Conservation (phyloP, 2,888 invertebrate species). For the Crocallis elinguaria region DNA sequence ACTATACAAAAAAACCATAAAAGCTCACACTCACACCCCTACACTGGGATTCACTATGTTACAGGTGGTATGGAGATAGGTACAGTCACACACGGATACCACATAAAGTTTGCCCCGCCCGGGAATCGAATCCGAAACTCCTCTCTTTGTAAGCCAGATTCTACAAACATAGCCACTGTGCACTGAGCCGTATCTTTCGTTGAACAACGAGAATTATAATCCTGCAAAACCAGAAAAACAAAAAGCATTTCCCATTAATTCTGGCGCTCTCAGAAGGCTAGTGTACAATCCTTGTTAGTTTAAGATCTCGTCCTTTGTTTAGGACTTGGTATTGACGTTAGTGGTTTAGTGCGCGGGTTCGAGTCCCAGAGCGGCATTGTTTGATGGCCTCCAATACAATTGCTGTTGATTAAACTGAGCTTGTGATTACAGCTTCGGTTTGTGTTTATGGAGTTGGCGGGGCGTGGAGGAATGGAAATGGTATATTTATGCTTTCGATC, state of each 20-base stretch:
- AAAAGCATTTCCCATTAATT: neutral
- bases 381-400: slow-evolving; percentile 28
- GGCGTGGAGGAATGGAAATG: neutral
- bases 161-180: too few species aligned
- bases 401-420: slow-evolving; percentile 31
- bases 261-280: neutral
- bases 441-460: slow-evolving; percentile 1
- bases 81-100: too few species aligned
- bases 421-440: slow-evolving; percentile 30
- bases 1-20: too few species aligned
- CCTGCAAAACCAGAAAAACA: neutral
- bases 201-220: neutral
- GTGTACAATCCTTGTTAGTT: slow-evolving; percentile 13
- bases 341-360: slow-evolving; percentile 25
- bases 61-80: too few species aligned
- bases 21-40: too few species aligned
- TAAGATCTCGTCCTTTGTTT: slow-evolving; percentile 25
- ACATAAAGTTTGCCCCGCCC: too few species aligned
- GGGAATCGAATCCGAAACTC: too few species aligned
- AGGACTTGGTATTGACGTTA: slow-evolving; percentile 28
- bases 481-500: neutral
- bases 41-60: too few species aligned
- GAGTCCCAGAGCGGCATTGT: slow-evolving; percentile 21
- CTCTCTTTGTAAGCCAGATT: too few species aligned
- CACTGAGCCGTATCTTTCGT: too few species aligned